phyloP scores from a whole-genome alignment of 2,888 invertebrate species.

The Ochropleura leucogaster region DNA sequence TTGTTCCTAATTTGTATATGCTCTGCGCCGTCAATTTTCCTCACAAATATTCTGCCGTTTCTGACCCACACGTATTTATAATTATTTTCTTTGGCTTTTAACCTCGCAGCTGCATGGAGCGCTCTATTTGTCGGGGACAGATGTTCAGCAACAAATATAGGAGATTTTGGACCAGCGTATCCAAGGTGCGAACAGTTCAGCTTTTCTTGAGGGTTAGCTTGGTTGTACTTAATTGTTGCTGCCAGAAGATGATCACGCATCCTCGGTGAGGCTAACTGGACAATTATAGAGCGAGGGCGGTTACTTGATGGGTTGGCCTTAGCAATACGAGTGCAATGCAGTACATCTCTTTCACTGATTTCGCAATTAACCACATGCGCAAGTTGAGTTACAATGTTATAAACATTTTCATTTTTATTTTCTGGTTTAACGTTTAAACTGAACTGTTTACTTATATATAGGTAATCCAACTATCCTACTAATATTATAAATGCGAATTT shows the following conservation, averaged over 20 bases:
- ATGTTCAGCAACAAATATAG: conserved; percentile 1
- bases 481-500: too few species aligned
- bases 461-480: too few species aligned
- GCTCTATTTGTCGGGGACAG: background rate
- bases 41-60: background rate
- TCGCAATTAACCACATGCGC: conserved; percentile 4
- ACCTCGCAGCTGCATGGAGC: background rate
- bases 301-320: background rate
- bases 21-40: background rate
- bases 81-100: background rate
- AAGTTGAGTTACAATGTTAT: conserved; percentile 6
- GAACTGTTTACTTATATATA: too few species aligned
- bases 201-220: background rate
- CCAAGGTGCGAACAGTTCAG: conserved; percentile 5
- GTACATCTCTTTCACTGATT: conserved; percentile 2
- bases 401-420: conserved; percentile 2
- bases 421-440: too few species aligned
- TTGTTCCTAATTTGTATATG: background rate
- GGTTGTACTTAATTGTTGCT: background rate
- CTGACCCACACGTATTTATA: background rate
- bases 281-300: conserved; percentile 2
- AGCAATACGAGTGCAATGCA: background rate
- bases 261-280: background rate
- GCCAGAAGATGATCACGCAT: conserved; percentile 1
- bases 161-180: conserved; percentile 1